Conservation (phyloP, 37 sponge, comb jelly and placozoan genomes). For the Theonella swinhoei region DNA sequence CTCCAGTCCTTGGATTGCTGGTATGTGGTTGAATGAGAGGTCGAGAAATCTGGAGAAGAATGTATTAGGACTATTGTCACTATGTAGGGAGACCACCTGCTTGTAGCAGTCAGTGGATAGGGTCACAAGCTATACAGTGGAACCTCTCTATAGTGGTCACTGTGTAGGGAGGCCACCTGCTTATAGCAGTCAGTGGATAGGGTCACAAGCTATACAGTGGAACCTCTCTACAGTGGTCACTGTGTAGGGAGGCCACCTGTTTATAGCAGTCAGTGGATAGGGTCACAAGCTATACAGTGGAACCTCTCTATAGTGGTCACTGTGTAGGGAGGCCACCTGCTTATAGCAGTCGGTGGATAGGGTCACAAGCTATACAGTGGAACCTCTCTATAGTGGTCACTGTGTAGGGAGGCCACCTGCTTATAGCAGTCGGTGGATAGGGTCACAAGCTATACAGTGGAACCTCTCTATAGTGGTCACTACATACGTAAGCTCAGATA, state of each 20-base stretch:
- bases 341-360: background rate
- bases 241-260: too few relatives aligned
- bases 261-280: background rate
- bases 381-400: background rate
- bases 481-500: conserved; percentile 64
- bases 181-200: background rate
- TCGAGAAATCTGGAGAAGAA: conserved; percentile 62
- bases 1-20: conserved; percentile 59
- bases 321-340: too few relatives aligned
- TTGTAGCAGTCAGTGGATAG: background rate
- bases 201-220: background rate
- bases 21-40: conserved; percentile 87
- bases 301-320: background rate
- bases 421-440: background rate
- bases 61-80: too few relatives aligned
- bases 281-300: background rate
- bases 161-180: too few relatives aligned
- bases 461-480: background rate
- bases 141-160: background rate
- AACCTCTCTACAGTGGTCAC: too few relatives aligned
- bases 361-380: background rate
- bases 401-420: too few relatives aligned
- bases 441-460: background rate
- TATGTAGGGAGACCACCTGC: too few relatives aligned
- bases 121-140: background rate